Base-by-base conservation (phyloP, 1,140 invertebrate genomes). In the Drosophila kikkawai region DNA sequence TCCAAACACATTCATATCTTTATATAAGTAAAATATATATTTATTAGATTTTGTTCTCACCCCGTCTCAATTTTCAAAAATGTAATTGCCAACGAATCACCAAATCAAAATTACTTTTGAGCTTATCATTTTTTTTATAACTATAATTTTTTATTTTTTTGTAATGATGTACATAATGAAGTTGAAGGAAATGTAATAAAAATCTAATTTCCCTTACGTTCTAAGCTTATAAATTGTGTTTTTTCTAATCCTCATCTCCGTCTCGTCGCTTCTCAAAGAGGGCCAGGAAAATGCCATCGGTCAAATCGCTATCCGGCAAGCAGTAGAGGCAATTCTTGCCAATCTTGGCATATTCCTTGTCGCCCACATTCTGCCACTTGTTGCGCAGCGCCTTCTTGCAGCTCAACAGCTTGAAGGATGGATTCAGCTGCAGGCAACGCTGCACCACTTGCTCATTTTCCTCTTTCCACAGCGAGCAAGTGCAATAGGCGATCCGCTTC, bases 251-350 rank as follows among this genome's bases (percentile, higher is more conserved):
- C 8, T 44, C 22, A 0, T 91, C 67, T 3, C 92, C 86, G 41
- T 92, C 93, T 6, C 55, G 80, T 61, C 93, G 94, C 88, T 94
- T 94, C 88, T 97, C 96, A 91, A 99, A 97, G 50, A 98, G 94
- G 9, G 98, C 97, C 19, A 99, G 94, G 93, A 99, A 99, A 93
- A 99, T 99, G 32, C 98, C 98, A 93, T 97, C 98, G 0, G 97
- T 98, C 4, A 95, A 93, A 94, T 98, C 97, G 4, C 93, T 91
- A 13, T 97, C 95, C 0, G 96, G 95, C 71, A 93, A 94, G 1
- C 97, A 95, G 91, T 98, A 97, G 1, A 99, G 77, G 93, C 97
- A 99, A 60, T 95, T 95, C 15, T 95, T 95, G 82, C 94, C 95
- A 93, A 93, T 94, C 75, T 94, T 93, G 12, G 82, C 87, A 80